Percentiles rank a stretch among this genome's conserved stretches.
Evolutionary conservation across 1,140 invertebrate species (phyloP).

Genomic region (Lepidurus apus): DNA sequence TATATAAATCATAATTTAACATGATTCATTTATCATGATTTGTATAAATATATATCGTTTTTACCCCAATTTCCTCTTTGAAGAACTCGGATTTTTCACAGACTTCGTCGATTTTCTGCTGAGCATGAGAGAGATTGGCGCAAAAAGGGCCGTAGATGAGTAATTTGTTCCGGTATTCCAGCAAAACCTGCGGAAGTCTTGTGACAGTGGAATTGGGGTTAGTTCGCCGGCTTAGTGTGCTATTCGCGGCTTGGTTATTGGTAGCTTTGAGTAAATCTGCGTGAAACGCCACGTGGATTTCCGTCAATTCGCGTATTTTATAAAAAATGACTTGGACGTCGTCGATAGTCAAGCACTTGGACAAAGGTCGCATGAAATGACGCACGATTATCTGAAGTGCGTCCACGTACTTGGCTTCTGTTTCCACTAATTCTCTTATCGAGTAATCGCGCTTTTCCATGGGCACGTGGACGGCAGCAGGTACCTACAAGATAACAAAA

Average conservation of each 20-base stretch:
- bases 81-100: slow-evolving; percentile 57
- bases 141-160: slow-evolving; percentile 94
- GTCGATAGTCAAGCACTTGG: slow-evolving; percentile 61
- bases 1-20: background rate
- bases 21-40: too few relatives aligned
- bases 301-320: slow-evolving; percentile 79
- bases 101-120: slow-evolving; percentile 67
- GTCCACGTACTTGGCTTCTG: slow-evolving; percentile 94
- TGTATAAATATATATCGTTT: slow-evolving; percentile 40
- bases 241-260: slow-evolving; percentile 42
- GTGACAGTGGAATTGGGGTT: slow-evolving; percentile 45
- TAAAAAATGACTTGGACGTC: slow-evolving; percentile 77
- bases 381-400: slow-evolving; percentile 81
- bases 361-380: slow-evolving; percentile 74
- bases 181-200: slow-evolving; percentile 66
- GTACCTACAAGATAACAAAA: background rate
- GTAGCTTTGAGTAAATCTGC: slow-evolving; percentile 69
- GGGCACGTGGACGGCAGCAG: slow-evolving; percentile 27
- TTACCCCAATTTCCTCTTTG: slow-evolving; percentile 53
- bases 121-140: slow-evolving; percentile 78
- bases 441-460: slow-evolving; percentile 88
- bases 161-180: slow-evolving; percentile 82
- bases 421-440: slow-evolving; percentile 90
- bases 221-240: slow-evolving; percentile 45
- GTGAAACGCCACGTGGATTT: slow-evolving; percentile 79